Conservation (phyloP, 2,797 vertebrate species). For the Hippoglossus hippoglossus region DNA sequence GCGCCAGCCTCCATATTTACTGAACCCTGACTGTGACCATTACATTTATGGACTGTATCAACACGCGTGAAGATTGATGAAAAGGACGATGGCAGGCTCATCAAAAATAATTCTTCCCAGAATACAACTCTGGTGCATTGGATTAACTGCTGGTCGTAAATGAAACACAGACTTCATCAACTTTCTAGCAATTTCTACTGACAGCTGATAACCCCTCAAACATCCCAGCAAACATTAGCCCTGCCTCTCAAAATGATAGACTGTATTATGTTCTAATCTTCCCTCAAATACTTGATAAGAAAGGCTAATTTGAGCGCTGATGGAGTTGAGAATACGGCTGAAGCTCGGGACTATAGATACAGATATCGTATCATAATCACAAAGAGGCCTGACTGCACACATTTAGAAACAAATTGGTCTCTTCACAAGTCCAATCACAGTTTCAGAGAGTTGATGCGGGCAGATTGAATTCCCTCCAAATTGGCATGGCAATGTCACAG, state of each 20-base stretch:
- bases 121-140: conserved; percentile 68
- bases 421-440: conserved; percentile 80
- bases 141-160: conserved; percentile 72
- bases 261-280: conserved; percentile 82
- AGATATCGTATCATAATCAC: conserved; percentile 80
- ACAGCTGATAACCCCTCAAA: conserved; percentile 79
- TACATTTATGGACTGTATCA: conserved; percentile 52
- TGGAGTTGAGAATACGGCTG: conserved; percentile 75
- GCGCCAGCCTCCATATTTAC: not conserved
- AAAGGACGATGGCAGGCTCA: conserved; percentile 54
- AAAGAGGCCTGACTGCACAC: conserved; percentile 72
- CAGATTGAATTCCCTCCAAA: conserved; percentile 82
- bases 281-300: conserved; percentile 79
- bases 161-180: conserved; percentile 77
- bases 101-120: conserved; percentile 70
- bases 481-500: conserved; percentile 83
- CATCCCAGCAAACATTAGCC: conserved; percentile 73
- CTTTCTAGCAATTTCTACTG: conserved; percentile 74
- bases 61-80: conserved; percentile 58
- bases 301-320: conserved; percentile 81
- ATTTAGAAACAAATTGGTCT: conserved; percentile 80
- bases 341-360: conserved; percentile 75
- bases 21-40: conserved; percentile 40
- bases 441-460: conserved; percentile 72
- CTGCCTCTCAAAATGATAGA: conserved; percentile 76